Base-by-base conservation (phyloP, 2,113 vertebrate genomes). In the Andinoacara biseriatus region DNA sequence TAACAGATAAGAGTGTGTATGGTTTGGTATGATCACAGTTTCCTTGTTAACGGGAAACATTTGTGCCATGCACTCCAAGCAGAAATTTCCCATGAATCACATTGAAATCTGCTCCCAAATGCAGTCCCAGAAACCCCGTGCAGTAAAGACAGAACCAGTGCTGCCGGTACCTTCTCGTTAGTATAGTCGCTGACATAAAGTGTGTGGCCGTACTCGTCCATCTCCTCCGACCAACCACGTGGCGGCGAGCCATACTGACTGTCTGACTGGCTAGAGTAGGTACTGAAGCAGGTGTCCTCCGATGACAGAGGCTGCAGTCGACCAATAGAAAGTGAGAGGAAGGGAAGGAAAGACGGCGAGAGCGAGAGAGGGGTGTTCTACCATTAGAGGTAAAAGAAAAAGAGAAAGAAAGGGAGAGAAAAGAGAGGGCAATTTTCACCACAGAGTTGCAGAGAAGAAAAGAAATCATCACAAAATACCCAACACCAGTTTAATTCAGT, bases 111-210 rank as follows among this genome's bases (percentile, higher is more conserved):
- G 2, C 63, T 40, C 76, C 74, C 78, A 20, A 65, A 20, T 60
- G 80, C 62, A 78, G 33, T 1, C 60, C 76, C 59, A 46, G 60
- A 65, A 59, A 54, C 4, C 80, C 29, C 63, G 40, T 1, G 63
- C 43, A 77, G 80, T 18, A 43, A 54, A 74, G 81, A 87, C 62
- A 54, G 75, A 52, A 65, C 35, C 43, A 1, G n/a, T 10, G 87
- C 76, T 79, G 82, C 17, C 26, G 31, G 95, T 98, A 98, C 98
- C 97, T 99, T 99, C 97, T 99, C 98, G 88, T 98, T 97, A 94
- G 97, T 99, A 96, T 96, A 96, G 95, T 98, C 96, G 96, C 97
- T 98, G 96, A 98, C 95, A 96, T 99, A 99, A 91, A 99, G 96
- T 85, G 96, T 98, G 90, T 98, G 97, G 92, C 98, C 98, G 94